phyloP scores from a whole-genome alignment of 2,797 vertebrate genomes.

The Mionectes olivaceus region DNA sequence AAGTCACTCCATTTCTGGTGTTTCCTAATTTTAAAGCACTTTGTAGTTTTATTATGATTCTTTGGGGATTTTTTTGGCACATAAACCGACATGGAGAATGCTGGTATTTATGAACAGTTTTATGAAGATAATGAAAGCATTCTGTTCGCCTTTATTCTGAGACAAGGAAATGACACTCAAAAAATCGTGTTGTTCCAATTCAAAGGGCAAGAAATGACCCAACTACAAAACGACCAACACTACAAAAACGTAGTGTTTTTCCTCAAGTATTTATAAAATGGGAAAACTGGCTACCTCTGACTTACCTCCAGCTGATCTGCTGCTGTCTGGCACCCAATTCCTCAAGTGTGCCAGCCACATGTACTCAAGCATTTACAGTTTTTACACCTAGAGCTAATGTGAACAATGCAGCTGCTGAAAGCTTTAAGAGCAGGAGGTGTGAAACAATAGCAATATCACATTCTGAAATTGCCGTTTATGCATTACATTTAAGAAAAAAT shows the following conservation, averaged over 20 bases:
- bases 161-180: neutral
- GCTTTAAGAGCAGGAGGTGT: neutral
- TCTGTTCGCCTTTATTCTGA: neutral
- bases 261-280: neutral
- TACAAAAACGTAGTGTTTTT: neutral
- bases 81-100: neutral
- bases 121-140: neutral
- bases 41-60: neutral
- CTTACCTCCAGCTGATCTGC: neutral
- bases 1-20: neutral
- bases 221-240: neutral
- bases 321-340: neutral
- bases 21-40: neutral
- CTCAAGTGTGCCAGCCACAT: neutral
- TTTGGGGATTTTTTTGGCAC: neutral
- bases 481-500: neutral
- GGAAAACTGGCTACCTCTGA: neutral
- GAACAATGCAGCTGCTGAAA: constrained; percentile 28
- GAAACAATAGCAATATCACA: constrained; percentile 1
- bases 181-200: neutral
- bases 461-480: neutral
- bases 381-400: neutral
- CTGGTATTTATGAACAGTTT: neutral
- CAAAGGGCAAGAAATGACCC: neutral
- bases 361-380: neutral